Evolutionary conservation across 2,888 invertebrate species (phyloP).

Genomic region (Flexamia atlantica): DNA sequence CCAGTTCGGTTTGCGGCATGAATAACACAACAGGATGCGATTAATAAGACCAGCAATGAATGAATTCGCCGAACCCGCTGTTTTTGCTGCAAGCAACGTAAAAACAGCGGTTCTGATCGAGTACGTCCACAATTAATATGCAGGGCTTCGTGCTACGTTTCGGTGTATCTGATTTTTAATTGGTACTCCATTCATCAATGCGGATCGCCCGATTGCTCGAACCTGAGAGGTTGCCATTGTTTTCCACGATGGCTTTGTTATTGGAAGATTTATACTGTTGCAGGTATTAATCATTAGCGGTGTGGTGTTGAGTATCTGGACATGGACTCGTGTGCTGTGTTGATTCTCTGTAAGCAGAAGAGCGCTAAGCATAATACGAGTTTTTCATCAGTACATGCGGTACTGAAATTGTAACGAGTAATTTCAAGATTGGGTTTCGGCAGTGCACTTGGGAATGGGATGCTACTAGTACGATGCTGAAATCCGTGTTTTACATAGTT

Average conservation of each 20-base stretch:
- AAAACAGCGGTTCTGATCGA: neutral
- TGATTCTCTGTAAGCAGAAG: no score
- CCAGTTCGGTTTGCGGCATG: constrained; percentile 9
- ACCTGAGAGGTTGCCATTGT: neutral
- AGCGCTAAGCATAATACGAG: no score
- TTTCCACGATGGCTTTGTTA: neutral
- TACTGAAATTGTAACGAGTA: no score
- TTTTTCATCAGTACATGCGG: no score
- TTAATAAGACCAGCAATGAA: constrained; percentile 17
- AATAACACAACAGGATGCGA: constrained; percentile 25
- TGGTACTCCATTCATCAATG: constrained; percentile 7
- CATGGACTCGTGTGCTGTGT: no score
- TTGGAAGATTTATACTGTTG: neutral
- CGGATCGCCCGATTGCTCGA: neutral
- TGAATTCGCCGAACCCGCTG: constrained; percentile 13
- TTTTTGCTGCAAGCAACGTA: constrained; percentile 28
- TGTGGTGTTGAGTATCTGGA: no score
- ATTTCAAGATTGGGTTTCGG: no score
- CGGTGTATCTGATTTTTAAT: constrained; percentile 32
- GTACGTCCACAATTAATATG: constrained; percentile 20
- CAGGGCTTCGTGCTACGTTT: constrained; percentile 7
- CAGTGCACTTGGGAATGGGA: no score
- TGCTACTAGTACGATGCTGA: no score
- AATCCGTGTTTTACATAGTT: no score
- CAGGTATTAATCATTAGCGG: neutral